These are phyloP conservation scores for Papilio helenus DNA, from an alignment of 1,140 invertebrate genomes.

Conservation along the genomic window DNA sequence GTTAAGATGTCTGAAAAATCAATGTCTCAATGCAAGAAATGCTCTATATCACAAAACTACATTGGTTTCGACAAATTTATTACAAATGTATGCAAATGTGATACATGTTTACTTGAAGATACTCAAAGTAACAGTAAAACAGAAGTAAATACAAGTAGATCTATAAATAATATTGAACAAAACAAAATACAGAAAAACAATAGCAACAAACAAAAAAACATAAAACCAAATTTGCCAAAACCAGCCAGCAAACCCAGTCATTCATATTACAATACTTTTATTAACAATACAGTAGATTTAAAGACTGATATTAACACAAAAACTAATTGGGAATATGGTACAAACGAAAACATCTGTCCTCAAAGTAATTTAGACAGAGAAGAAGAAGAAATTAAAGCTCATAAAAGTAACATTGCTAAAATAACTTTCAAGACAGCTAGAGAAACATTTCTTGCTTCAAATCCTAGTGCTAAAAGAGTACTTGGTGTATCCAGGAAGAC, in stretches of 20 bases:
- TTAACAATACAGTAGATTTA: background rate
- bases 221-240: slow-evolving; percentile 56
- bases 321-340: slow-evolving; percentile 22
- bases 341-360: slow-evolving; percentile 24
- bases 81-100: slow-evolving; percentile 60
- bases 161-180: background rate
- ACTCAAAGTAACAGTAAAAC: slow-evolving; percentile 7
- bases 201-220: slow-evolving; percentile 45
- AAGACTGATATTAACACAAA: slow-evolving; percentile 18
- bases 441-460: slow-evolving; percentile 67
- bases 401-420: slow-evolving; percentile 72
- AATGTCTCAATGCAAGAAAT: slow-evolving; percentile 54
- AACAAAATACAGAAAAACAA: slow-evolving; percentile 46
- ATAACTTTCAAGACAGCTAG: slow-evolving; percentile 76
- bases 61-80: slow-evolving; percentile 49
- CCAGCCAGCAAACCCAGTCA: background rate
- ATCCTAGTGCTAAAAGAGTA: slow-evolving; percentile 69
- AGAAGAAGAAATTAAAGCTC: slow-evolving; percentile 64
- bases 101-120: slow-evolving; percentile 36
- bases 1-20: slow-evolving; percentile 57
- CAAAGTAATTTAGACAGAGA: slow-evolving; percentile 49
- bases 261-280: background rate
- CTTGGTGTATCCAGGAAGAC: slow-evolving; percentile 73
- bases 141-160: slow-evolving; percentile 33
- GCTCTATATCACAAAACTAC: slow-evolving; percentile 42